phyloP scores from a whole-genome alignment of 2,113 vertebrate genomes.

The Pycnonotus jocosus region DNA sequence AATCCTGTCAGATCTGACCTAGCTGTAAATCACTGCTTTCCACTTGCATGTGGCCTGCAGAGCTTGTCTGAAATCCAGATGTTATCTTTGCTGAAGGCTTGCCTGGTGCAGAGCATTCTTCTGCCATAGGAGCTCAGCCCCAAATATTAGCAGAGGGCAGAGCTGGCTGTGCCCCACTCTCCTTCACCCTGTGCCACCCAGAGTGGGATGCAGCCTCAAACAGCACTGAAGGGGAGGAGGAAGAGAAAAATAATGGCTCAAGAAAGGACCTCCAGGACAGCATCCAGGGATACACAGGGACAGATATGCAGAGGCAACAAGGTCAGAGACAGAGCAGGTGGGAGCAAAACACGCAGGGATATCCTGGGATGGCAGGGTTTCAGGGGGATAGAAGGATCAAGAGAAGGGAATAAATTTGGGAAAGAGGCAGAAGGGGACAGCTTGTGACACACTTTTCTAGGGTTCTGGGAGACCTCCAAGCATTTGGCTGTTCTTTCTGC shows the following conservation, averaged over 20 bases:
- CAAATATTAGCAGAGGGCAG: not conserved
- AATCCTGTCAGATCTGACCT: conserved; percentile 17
- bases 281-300: not conserved
- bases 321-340: not conserved
- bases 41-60: not conserved
- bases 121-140: not conserved
- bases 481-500: not conserved
- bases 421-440: not conserved
- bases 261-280: not conserved
- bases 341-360: not conserved
- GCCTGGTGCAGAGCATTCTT: not conserved
- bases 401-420: not conserved
- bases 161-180: fast-evolving
- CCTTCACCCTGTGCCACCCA: no score
- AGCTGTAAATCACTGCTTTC: conserved; percentile 27
- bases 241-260: not conserved
- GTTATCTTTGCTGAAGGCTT: not conserved
- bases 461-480: not conserved
- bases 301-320: not conserved
- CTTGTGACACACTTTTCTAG: not conserved
- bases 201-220: not conserved
- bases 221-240: not conserved
- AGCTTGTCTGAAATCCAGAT: conserved; percentile 21
- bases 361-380: not conserved
- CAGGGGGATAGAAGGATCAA: not conserved